Evolutionary conservation across 2,113 vertebrate genomes (phyloP).

Genomic region (Apeltes quadracus): DNA sequence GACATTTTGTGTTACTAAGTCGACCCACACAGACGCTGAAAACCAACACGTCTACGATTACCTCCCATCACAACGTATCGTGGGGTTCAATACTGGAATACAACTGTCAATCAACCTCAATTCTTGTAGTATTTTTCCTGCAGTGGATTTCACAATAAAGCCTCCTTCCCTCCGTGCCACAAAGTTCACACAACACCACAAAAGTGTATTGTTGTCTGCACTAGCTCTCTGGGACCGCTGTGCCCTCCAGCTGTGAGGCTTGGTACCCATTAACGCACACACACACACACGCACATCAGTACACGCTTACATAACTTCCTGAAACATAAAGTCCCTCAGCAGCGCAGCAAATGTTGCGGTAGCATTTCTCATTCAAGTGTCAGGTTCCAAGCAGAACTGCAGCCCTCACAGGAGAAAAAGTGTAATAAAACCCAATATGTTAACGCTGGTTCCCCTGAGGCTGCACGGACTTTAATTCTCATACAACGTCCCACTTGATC

Average conservation of each 20-base stretch:
- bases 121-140: neutral
- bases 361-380: neutral
- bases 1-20: neutral
- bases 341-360: neutral
- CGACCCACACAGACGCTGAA: neutral
- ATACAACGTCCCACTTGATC: conserved; percentile 34
- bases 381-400: conserved; percentile 17
- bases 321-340: too few relatives aligned
- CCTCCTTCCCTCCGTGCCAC: neutral
- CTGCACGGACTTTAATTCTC: conserved; percentile 30
- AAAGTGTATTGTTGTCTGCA: conserved; percentile 22
- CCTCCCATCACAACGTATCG: neutral
- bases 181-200: conserved; percentile 2
- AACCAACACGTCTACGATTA: neutral
- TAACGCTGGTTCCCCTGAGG: conserved; percentile 22
- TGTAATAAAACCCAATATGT: conserved; percentile 7
- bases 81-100: neutral
- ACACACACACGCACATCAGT: conserved; percentile 13
- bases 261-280: conserved; percentile 8
- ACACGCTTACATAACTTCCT: conserved; percentile 42
- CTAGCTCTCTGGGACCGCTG: conserved; percentile 45
- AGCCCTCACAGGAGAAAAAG: conserved; percentile 6
- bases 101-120: neutral
- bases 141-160: conserved; percentile 5
- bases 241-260: conserved; percentile 29